phyloP scores from a whole-genome alignment of 2,797 vertebrate species.

The Synaphobranchus kaupii region DNA sequence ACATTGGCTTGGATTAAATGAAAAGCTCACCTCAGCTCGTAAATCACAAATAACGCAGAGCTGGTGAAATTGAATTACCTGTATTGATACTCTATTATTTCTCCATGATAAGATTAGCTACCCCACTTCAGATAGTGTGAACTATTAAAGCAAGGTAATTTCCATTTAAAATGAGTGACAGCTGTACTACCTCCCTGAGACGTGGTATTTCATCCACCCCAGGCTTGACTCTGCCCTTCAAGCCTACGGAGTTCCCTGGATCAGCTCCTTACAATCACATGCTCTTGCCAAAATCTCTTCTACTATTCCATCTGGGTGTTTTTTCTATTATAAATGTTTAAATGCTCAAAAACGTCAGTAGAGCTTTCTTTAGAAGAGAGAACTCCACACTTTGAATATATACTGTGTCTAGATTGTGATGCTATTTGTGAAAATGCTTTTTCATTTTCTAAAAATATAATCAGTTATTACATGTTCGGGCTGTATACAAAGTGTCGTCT shows the following conservation, averaged over 20 bases:
- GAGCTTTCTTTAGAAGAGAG: not conserved
- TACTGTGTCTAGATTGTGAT: not conserved
- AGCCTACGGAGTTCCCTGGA: not conserved
- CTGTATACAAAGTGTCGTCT: not conserved
- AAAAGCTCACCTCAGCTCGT: not conserved
- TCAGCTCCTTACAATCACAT: not conserved
- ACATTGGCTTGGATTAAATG: not conserved
- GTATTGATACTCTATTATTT: not conserved
- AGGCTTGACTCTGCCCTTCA: not conserved
- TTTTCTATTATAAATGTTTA: not conserved
- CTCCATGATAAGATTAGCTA: not conserved
- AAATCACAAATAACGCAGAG: not conserved
- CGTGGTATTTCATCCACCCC: not conserved
- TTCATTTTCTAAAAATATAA: not conserved
- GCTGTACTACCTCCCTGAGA: not conserved
- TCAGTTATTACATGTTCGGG: not conserved
- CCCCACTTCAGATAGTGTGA: slow-evolving; percentile 1
- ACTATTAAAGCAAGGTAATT: not conserved
- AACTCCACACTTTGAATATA: not conserved
- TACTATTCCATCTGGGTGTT: not conserved
- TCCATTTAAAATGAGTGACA: not conserved
- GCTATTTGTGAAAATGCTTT: not conserved
- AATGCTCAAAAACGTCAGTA: not conserved
- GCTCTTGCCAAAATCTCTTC: not conserved
- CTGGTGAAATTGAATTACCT: not conserved